Conservation (phyloP, 2,888 invertebrate species). For the Phyllotreta striolata region DNA sequence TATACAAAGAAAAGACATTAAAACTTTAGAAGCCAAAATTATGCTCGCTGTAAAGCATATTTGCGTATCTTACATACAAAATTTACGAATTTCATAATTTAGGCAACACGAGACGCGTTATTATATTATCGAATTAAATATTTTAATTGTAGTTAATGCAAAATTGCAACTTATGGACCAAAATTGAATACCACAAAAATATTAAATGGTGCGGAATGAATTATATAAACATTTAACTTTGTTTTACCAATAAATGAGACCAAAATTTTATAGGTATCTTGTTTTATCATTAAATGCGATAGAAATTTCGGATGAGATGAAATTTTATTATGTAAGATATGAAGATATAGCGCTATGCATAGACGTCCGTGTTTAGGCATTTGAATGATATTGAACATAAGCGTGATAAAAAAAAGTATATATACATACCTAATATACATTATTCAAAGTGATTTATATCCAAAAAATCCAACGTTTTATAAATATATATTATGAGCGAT, state of each 20-base stretch:
- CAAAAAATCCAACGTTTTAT: slow-evolving; percentile 59
- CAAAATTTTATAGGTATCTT: too few species aligned
- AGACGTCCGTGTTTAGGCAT: slow-evolving; percentile 33
- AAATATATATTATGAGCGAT: slow-evolving; percentile 57
- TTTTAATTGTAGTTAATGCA: too few species aligned
- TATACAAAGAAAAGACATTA: slow-evolving; percentile 26
- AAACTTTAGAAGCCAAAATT: slow-evolving; percentile 24
- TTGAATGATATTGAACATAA: slow-evolving; percentile 39
- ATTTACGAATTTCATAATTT: slow-evolving; percentile 6
- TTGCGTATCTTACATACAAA: slow-evolving; percentile 20
- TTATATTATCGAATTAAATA: too few species aligned
- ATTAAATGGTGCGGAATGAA: too few species aligned
- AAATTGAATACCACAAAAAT: too few species aligned
- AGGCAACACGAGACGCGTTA: too few species aligned
- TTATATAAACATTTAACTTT: background rate
- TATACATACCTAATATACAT: slow-evolving; percentile 43
- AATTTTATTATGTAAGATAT: slow-evolving; percentile 16
- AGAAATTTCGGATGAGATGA: background rate
- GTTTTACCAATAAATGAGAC: background rate
- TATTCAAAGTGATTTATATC: slow-evolving; percentile 61
- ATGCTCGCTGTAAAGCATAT: slow-evolving; percentile 15
- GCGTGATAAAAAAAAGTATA: slow-evolving; percentile 44
- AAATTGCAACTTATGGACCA: too few species aligned
- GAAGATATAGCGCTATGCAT: slow-evolving; percentile 30
- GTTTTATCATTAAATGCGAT: background rate